phyloP scores from a whole-genome alignment of 1,140 invertebrate species.

The Drosophila willistoni region DNA sequence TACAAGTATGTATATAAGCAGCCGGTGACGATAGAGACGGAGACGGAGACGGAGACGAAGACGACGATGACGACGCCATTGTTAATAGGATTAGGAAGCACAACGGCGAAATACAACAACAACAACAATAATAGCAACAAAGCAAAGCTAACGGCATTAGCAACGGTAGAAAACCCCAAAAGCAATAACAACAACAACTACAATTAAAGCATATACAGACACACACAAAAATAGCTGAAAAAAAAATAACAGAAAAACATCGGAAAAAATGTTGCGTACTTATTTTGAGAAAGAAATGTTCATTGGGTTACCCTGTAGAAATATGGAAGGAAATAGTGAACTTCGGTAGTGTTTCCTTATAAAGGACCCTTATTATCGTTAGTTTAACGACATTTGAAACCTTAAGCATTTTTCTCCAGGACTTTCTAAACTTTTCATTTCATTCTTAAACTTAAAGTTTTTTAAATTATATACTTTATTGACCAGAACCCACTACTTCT shows the following conservation, averaged over 20 bases:
- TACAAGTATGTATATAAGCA: conserved; percentile 33
- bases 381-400: too few species aligned
- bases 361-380: too few species aligned
- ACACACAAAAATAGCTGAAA: neutral
- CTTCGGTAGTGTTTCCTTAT: too few species aligned
- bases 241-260: conserved; percentile 21
- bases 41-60: conserved; percentile 40
- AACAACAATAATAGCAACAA: conserved; percentile 48
- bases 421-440: too few species aligned
- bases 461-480: too few species aligned
- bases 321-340: neutral
- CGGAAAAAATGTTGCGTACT: conserved; percentile 11
- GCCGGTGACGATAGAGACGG: conserved; percentile 48
- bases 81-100: conserved; percentile 79
- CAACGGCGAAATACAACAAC: conserved; percentile 50
- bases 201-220: conserved; percentile 43
- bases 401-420: too few species aligned
- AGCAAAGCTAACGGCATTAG: conserved; percentile 72
- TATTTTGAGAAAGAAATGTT: neutral
- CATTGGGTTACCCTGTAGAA: neutral
- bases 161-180: conserved; percentile 66
- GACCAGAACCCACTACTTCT: too few species aligned
- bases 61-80: conserved; percentile 62
- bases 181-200: conserved; percentile 42
- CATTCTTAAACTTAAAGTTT: too few species aligned